Conservation (phyloP, 2,888 invertebrate genomes). For the Synergus itoensis region DNA sequence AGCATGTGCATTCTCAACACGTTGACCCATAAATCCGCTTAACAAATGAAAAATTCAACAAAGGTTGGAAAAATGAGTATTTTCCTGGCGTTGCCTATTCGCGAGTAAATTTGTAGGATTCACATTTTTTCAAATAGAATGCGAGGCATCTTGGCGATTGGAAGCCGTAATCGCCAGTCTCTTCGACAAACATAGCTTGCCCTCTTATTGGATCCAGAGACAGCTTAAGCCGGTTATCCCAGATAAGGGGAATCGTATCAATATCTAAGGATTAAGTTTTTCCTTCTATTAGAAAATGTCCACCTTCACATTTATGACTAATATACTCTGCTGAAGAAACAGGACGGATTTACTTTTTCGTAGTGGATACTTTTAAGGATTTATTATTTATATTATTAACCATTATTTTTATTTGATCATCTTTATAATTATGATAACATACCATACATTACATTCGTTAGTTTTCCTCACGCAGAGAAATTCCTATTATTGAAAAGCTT, state of each 20-base stretch:
- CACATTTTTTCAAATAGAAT: slow-evolving; percentile 10
- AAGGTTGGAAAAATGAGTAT: slow-evolving; percentile 8
- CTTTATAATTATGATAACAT: too few species aligned
- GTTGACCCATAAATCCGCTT: slow-evolving; percentile 1
- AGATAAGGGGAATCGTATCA: slow-evolving; percentile 40
- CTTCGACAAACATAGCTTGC: slow-evolving; percentile 39
- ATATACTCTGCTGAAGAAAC: slow-evolving; percentile 12
- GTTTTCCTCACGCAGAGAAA: too few species aligned
- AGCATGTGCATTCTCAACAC: background rate
- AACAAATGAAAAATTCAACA: slow-evolving; percentile 13
- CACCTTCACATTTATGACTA: slow-evolving; percentile 24
- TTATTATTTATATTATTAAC: background rate
- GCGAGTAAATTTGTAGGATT: slow-evolving; percentile 18
- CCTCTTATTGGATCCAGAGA: slow-evolving; percentile 40
- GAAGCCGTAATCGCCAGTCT: slow-evolving; percentile 38
- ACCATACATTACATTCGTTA: too few species aligned
- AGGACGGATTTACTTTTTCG: slow-evolving; percentile 8
- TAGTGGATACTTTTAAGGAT: background rate
- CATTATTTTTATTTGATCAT: too few species aligned
- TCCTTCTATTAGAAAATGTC: slow-evolving; percentile 11
- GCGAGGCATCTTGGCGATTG: slow-evolving; percentile 35
- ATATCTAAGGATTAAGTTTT: slow-evolving; percentile 42
- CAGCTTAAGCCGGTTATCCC: slow-evolving; percentile 37
- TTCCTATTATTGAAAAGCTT: too few species aligned
- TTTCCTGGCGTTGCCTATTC: background rate